Base-by-base conservation (phyloP, 2,113 vertebrate genomes). In the Lophius piscatorius region DNA sequence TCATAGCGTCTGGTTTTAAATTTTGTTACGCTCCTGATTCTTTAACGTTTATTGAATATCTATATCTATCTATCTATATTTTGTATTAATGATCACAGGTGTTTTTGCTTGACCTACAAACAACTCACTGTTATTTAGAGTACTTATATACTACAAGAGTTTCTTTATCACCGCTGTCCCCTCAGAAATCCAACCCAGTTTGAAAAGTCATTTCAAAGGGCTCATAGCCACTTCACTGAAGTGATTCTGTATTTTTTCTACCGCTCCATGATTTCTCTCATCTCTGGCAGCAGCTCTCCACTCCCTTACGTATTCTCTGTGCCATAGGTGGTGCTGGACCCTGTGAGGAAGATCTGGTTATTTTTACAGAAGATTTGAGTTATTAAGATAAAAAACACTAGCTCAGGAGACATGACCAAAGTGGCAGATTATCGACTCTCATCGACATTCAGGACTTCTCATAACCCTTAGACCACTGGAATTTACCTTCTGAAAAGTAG, bases 401-500 rank as follows among this genome's bases (percentile, higher is more conserved):
- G 67, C 85, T 88, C 81, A 87, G 85, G 85, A 89, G 83, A 83
- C 75, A 67, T 4, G 42, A 69, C 61, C 61, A 54, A 54, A 68
- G 72, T 87, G 81, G 86, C 69, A 59, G 76, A 84, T 84, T n/a
- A n/a, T n/a, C n/a, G 68, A 74, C 64, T 61, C 57, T 70, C 28
- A 50, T 39, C 74, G 73, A 61, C 73, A 78, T 63, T 73, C 48
- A 28, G 56, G 63, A 36, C 44, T 68, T 73, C 79, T 86, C 79
- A 81, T 87, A 68, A 74, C 29, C 74, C 77, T 67, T 67, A 74
- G 78, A 85, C 63, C 48, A 42, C 26, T 4, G 18, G 63, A 65
- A 80, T 87, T 80, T 77, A 72, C 73, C 66, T 70, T 34, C 61
- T 75, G 72, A 85, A 78, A 67, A 42, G 51, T 3, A 1, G 18